Base-by-base conservation (phyloP, 2,888 invertebrate genomes). In the Palloptera scutellata region DNA sequence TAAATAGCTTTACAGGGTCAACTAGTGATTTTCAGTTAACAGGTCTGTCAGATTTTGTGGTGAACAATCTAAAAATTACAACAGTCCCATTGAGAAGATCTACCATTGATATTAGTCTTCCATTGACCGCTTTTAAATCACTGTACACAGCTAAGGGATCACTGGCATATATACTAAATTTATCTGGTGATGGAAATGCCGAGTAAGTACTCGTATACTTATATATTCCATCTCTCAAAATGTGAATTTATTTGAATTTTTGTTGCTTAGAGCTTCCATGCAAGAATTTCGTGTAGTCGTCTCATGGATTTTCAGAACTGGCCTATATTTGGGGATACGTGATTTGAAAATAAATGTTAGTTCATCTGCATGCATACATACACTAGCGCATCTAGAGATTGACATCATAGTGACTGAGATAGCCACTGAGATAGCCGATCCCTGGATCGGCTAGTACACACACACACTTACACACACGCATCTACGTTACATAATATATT, bases 81-180 rank as follows among this genome's bases (percentile, higher is more conserved):
- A 20, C 69, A n/a, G 12, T 72, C 15, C 76, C 78, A 2, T 30
- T 69, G 0, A 0, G 70, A 13, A 67, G 68, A 2, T 82, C 76
- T 63, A 75, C 67, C 12, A 62, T 81, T n/a, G 74, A 79, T 55
- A 30, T 81, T 3, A 78, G 73, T 8, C 63, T 81, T 4, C 83
- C 81, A 9, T 41, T 76, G 19, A 79, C 81, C 3, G 72, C 68
- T 15, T 68, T 81, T 0, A 73, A 78, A 52, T 75, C 83, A 0
- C 42, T 76, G 5, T 83, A 83, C 60, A 81, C 79, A 0, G 83
- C 83, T 0, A 78, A 79, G 42, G 83, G 83, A 12, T 83, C 82
- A 0, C 30, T 83, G 41, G 82, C 76, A 0, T 76, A 79, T 66
- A 74, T 82, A 52, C 15, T 82, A 0, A 81, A 80, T 69, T 65